Evolutionary conservation across 1,140 invertebrate species (phyloP).

Genomic region (Anastrepha ludens): DNA sequence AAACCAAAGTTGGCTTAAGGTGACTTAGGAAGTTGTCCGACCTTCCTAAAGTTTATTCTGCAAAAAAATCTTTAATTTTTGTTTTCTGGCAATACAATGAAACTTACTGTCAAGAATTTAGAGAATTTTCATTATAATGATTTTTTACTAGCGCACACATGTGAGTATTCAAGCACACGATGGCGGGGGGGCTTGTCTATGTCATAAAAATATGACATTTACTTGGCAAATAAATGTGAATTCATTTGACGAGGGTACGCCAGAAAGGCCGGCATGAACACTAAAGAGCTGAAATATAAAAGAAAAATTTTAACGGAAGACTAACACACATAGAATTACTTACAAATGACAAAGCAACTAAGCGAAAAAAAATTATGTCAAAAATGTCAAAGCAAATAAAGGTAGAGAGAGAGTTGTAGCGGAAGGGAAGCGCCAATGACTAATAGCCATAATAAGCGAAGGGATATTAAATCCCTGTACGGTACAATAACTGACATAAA

Average conservation of each 20-base stretch:
- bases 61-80: no score
- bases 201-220: constrained; percentile 59
- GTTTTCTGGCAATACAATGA: background rate
- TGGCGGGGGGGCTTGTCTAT: background rate
- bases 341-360: background rate
- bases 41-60: no score
- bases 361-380: background rate
- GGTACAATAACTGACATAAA: background rate
- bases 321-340: background rate
- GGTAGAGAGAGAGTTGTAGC: background rate
- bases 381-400: constrained; percentile 5
- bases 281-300: background rate
- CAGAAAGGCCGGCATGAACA: background rate
- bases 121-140: background rate
- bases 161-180: background rate
- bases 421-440: background rate
- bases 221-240: constrained; percentile 57
- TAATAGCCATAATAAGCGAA: background rate
- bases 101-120: background rate
- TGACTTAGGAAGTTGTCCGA: no score
- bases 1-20: background rate
- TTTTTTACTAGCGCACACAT: background rate
- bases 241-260: constrained; percentile 56
- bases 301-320: background rate
- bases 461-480: background rate